Evolutionary conservation across 2,888 invertebrate species (phyloP), one percentile per base, ranked within the genome.

Genomic region (Masnerella sp.): DNA sequence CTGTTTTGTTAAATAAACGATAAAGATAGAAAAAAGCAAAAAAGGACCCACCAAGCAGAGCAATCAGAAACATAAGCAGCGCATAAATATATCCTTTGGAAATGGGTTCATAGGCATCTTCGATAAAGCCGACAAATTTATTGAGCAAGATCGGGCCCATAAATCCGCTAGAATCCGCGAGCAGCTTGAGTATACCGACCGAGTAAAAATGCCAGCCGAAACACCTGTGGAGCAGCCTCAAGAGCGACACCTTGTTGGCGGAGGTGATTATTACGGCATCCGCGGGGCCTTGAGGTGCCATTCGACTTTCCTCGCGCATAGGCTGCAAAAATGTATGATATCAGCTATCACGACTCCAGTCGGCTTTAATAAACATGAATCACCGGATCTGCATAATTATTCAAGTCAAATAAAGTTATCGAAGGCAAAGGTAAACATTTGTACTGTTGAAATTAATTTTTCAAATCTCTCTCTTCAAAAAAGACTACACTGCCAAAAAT

Each of bases 81-180:
- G 94, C 94, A 82, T 92, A 93, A 1, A 90, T 82, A 81, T 93
- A 93, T 0, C 92, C 92, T 81, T 90, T 88, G 81, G 89, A 90
- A 61, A 91, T 87, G 75, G 93, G 91, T 78, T 93, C 92, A 20
- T 89, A 89, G 78, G 91, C 91, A 79, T 93, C 91, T 85, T 96
- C 94, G 70, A 96, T 92, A 84, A 93, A 96, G 17, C 90, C 89
- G 1, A 99, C 92, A 20, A 99, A 89, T 81, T 90, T 91, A 83
- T 96, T 96, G 0, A 99, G 89, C 25, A 99, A 88, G 68, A 99
- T 88, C 0, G 99, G 99, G 0, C 96, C 96, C 14, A 94, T 94
- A 88, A 99, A 99, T 0, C 93, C 94, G 1, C 94, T 90, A 81
- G 91, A 90, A 84, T 99, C 98, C 0, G 95, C 92, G 3, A 94